Evolutionary conservation across 2,888 invertebrate species (phyloP), one percentile per base, ranked within the genome.

Genomic region (Limenitis camilla): DNA sequence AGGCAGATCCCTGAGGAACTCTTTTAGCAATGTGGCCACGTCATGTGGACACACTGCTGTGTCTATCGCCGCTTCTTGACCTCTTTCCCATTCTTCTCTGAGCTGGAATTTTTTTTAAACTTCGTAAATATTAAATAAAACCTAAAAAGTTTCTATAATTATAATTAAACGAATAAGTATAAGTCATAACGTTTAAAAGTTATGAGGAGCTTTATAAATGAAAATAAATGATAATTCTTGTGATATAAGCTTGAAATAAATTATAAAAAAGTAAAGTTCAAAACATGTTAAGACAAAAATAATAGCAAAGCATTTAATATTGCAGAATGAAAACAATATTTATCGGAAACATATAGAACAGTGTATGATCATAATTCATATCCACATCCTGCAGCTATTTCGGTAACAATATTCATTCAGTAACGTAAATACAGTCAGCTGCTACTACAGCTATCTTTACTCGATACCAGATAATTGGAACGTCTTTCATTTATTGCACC

Each of bases 21-120:
- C 97, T 77, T 98, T 98, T 32, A 98, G 90, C 38, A 98, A 89
- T 0, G 96, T 95, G 6, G 96, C 97, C 52, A 97, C 95, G 74
- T 98, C 97, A 78, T 98, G 97, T 1, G 97, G 96, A 80, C 95
- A 95, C 65, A 93, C 93, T 41, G 94, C 94, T 7, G 92, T 90
- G 61, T 93, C 93, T 64, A 97, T 86, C 53, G 90, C 89, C 9
- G 90, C 89, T 67, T 92, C 92, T 65, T 91, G 90, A 11, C 94
- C 95, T 58, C 92, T 91, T 82, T 97, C 96, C 83, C 97, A 96
- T 59, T 96, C 96, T 74, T 97, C 97, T 41, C 96, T 89, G 60
- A 97, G 85, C 96, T 97, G 78, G 38, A 86, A 55, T 8, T 11
- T 30, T 8, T 0, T 11, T n/a, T 39, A 19, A 19, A 19, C 19